Evolutionary conservation across 2,888 invertebrate genomes (phyloP), one percentile per base, ranked within the genome.

Genomic region (Serripes groenlandicus): DNA sequence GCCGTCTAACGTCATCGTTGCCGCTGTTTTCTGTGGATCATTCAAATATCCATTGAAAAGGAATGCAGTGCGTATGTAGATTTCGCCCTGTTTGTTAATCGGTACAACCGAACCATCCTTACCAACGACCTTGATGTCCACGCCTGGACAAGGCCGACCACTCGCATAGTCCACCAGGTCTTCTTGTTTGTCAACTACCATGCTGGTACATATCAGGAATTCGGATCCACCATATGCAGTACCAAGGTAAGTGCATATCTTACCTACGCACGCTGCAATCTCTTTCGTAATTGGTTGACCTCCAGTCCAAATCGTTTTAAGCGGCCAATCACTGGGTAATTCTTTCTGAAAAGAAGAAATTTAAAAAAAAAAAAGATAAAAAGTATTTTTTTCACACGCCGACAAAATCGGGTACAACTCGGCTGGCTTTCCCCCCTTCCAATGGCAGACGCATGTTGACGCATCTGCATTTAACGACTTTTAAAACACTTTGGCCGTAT

Each of bases 51-150:
- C 78, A 37, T 68, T 64, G 34, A 78, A 78, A 7, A 71, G 23
- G 1, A 15, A 28, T 9, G 32, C 52, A 52, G 34, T 37, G 9
- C 84, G 75, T 34, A 80, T 42, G 42, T 69, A 75, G 11, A 84
- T 75, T 64, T 84, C 84, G 18, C 84, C 84, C 2, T 35, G 30
- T 5, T 34, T 42, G n/a, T 74, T 71, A 2, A 75, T 58, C 3
- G 81, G 78, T 18, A 85, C 68, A 1, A 64, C 5, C 0, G 52
- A 52, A 1, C 78, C 81, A 15, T 58, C 28, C 3, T 72, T 42
- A 34, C 78, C 58, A 4, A 81, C 81, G 5, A 85, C 64, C 54
- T 78, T 85, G 1, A 78, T 68, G 56, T 81, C 84, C 3, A 74
- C 32, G 2, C 78, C 78, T 3, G 15, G 11, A 0, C 56, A 15